Evolutionary conservation across 92 coral and sea anemone genomes (phyloP).

Genomic region (Bergia sp.): DNA sequence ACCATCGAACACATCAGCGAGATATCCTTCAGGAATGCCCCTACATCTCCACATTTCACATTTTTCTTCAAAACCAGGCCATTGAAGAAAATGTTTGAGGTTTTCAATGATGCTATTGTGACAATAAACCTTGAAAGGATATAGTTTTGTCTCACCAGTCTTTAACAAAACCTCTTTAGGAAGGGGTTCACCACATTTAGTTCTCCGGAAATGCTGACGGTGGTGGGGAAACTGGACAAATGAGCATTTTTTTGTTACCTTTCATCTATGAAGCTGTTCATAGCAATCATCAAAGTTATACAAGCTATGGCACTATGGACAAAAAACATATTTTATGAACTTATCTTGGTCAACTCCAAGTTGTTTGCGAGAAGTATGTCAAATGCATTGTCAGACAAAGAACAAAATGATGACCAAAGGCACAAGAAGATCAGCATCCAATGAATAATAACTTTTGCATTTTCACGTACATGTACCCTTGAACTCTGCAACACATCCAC

Average conservation of each 20-base stretch:
- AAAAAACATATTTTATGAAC: constrained; percentile 69
- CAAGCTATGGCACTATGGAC: constrained; percentile 63
- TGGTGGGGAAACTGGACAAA: neutral
- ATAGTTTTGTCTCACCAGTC: constrained; percentile 55
- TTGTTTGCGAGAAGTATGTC: constrained; percentile 58
- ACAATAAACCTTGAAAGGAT: constrained; percentile 66
- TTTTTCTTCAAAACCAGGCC: constrained; percentile 25
- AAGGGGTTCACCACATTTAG: constrained; percentile 60
- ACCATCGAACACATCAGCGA: too few relatives aligned
- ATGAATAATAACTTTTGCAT: constrained; percentile 37
- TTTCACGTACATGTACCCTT: constrained; percentile 22
- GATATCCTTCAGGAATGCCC: too few relatives aligned
- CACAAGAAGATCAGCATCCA: constrained; percentile 65
- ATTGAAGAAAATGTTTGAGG: constrained; percentile 44
- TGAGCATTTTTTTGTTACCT: constrained; percentile 7
- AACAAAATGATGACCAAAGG: constrained; percentile 75
- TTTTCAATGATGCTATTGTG: constrained; percentile 65
- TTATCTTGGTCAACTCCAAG: constrained; percentile 66
- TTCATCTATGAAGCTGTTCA: constrained; percentile 26
- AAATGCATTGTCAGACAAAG: constrained; percentile 75
- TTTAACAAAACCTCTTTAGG: constrained; percentile 61
- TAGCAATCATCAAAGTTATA: constrained; percentile 68
- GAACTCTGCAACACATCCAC: constrained; percentile 48
- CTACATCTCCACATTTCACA: too few relatives aligned
- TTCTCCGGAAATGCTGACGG: constrained; percentile 53